phyloP scores from a whole-genome alignment of 2,888 invertebrate genomes.

The Brenthis ino region DNA sequence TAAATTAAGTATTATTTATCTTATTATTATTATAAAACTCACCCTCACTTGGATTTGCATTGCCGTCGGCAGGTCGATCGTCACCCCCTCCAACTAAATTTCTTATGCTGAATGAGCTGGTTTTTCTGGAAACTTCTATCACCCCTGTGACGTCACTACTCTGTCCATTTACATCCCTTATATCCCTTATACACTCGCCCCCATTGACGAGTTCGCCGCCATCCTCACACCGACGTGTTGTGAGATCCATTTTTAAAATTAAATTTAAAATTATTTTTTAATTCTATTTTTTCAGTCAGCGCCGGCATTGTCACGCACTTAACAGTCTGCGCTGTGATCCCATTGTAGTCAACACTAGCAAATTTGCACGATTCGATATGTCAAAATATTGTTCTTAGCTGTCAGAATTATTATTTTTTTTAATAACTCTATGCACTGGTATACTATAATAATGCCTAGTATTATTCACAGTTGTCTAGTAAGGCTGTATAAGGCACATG shows the following conservation, averaged over 20 bases:
- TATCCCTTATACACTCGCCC: slow-evolving; percentile 18
- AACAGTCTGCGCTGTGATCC: slow-evolving; percentile 32
- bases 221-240: slow-evolving; percentile 70
- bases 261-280: slow-evolving; percentile 33
- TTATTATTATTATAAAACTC: slow-evolving; percentile 43
- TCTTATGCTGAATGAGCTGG: slow-evolving; percentile 71
- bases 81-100: slow-evolving; percentile 71
- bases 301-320: slow-evolving; percentile 43
- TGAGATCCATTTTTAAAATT: slow-evolving; percentile 73
- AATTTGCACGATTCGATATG: slow-evolving; percentile 22
- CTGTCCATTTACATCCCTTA: slow-evolving; percentile 54
- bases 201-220: slow-evolving; percentile 46
- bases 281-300: slow-evolving; percentile 38
- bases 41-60: slow-evolving; percentile 61
- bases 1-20: slow-evolving; percentile 2
- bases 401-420: neutral
- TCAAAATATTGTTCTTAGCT: neutral
- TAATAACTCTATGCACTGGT: slow-evolving; percentile 1
- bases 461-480: slow-evolving; percentile 20
- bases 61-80: slow-evolving; percentile 62
- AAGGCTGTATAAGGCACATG: slow-evolving; percentile 36
- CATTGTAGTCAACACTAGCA: slow-evolving; percentile 35
- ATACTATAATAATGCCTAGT: slow-evolving; percentile 2
- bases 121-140: slow-evolving; percentile 65
- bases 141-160: slow-evolving; percentile 62